Base-by-base conservation (phyloP, 2,113 vertebrate genomes). In the human region DNA sequence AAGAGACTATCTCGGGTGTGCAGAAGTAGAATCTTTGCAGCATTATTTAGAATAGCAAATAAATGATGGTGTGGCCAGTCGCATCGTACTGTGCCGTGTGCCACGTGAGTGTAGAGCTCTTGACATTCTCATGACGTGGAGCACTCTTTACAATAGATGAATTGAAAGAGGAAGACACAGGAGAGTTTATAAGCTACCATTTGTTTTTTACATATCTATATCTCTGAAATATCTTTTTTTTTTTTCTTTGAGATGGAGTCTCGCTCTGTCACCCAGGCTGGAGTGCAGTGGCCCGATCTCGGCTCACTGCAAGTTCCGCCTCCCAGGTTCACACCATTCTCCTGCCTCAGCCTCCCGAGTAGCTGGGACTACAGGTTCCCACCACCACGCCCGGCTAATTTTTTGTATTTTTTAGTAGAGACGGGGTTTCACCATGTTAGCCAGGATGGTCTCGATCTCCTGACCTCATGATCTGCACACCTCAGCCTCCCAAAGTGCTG, bases 61-160 rank as follows among this genome's bases (percentile, higher is more conserved):
- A 25, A 57, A 55, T 3, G 35, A 25, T 9, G n/a, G 25, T 0
- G 0, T 20, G 18, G 78, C 64, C 52, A 1, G 14, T 20, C 2
- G 3, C 4, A 16, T 22, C 13, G 38, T 22, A 2, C 40, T 2
- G 0, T 5, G 2, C 18, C 1, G 11, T 8, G 13, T 23, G 3
- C 14, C 22, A 8, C 25, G 11, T 5, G 1, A 0, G 1, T 1
- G 0, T 13, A 59, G 83, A 59, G 61, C 61, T 40, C 48, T 2
- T 7, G 16, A 5, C 23, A 22, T 32, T 25, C 81, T 45, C 17
- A 1, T n/a, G 72, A 25, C 30, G 0, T 2, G 4, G 50, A 64
- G 5, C 52, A 17, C 0, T 25, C 70, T 72, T 14, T 25, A 27
- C 30, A 22, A 2, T 20, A n/a, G 22, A 38, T 22, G 35, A 16